These are phyloP conservation scores for Cephalophus harveyi DNA, from an alignment of 2,113 vertebrate species.

Conservation along the genomic window DNA sequence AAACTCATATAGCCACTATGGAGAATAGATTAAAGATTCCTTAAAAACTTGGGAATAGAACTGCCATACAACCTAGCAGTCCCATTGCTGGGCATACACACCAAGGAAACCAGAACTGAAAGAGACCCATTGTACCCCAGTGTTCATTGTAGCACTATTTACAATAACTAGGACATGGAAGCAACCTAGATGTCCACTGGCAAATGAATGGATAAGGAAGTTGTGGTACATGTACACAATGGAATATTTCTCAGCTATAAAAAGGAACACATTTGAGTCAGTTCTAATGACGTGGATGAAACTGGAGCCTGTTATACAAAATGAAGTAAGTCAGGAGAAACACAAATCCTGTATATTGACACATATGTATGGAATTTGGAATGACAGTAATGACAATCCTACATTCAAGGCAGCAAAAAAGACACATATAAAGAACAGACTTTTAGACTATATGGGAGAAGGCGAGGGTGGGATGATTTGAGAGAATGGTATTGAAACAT, in stretches of 20 bases:
- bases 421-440: not conserved
- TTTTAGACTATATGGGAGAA: not conserved
- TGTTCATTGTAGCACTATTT: not conserved
- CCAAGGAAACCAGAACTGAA: not conserved
- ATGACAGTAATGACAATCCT: not conserved
- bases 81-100: not conserved
- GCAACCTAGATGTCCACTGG: not conserved
- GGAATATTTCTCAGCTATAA: not conserved
- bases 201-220: not conserved
- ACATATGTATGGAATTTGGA: not conserved
- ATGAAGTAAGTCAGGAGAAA: not conserved
- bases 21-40: not conserved
- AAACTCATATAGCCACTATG: not conserved
- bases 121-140: not conserved
- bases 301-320: not conserved
- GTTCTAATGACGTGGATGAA: not conserved
- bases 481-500: not conserved
- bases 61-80: not conserved
- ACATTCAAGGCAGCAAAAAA: not conserved
- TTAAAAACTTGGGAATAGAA: not conserved
- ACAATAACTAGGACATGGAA: not conserved
- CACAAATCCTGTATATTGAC: not conserved
- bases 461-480: not conserved
- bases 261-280: not conserved
- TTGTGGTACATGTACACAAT: not conserved